Conservation (phyloP, 2,113 vertebrate species). For the Lethenteron camtschaticum region DNA sequence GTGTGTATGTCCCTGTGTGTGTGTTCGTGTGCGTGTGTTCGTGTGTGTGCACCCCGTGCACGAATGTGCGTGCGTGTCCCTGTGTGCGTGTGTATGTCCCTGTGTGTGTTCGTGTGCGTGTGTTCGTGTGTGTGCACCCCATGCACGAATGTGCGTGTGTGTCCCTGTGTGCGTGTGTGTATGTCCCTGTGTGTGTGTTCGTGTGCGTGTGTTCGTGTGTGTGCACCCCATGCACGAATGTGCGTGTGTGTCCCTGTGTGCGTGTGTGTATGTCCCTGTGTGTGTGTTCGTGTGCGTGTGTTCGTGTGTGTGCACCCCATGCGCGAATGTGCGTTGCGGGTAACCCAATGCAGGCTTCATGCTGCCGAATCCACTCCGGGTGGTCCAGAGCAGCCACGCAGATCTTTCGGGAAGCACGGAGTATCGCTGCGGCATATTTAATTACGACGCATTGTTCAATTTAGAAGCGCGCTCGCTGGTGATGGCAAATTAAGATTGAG, state of each 20-base stretch:
- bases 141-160: background rate
- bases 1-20: background rate
- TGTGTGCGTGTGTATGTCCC: background rate
- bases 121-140: background rate
- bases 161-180: background rate
- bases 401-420: no score
- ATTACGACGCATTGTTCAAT: no score
- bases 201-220: background rate
- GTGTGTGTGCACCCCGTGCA: background rate
- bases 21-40: background rate
- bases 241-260: slow-evolving; percentile 1
- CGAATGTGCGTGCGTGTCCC: background rate
- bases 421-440: no score
- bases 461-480: no score
- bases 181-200: background rate
- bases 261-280: background rate
- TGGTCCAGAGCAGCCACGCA: no score
- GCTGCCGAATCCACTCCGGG: no score
- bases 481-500: no score
- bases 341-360: no score
- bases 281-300: background rate
- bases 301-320: background rate
- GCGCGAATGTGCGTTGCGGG: background rate
- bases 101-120: background rate
- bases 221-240: background rate